Conservation (phyloP, 2,888 invertebrate species). For the Stenchaetothrips biformis region DNA sequence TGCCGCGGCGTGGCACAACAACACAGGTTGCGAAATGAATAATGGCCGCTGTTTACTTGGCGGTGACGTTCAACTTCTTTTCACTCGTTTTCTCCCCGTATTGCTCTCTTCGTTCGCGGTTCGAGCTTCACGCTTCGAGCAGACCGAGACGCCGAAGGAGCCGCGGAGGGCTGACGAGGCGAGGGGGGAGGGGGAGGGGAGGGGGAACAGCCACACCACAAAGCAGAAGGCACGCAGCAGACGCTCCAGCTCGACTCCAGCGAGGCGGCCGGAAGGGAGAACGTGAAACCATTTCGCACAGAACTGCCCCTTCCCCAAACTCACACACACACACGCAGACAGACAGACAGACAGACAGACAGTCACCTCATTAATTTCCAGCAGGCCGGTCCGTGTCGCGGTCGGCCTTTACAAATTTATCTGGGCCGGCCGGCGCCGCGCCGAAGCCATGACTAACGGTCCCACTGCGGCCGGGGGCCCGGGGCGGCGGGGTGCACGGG, state of each 20-base stretch:
- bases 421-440: no score
- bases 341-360: no score
- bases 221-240: no score
- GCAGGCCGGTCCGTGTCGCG: no score
- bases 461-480: neutral
- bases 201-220: neutral
- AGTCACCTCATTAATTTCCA: no score
- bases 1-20: neutral
- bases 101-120: neutral
- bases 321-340: no score
- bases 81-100: neutral
- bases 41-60: neutral
- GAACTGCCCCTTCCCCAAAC: no score
- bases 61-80: neutral
- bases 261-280: no score
- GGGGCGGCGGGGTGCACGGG: neutral
- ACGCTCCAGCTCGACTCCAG: no score
- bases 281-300: no score
- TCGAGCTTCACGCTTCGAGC: neutral
- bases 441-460: no score
- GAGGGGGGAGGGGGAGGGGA: neutral
- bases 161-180: neutral
- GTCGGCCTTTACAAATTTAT: no score
- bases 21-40: neutral
- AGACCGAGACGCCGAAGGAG: neutral